phyloP scores from a whole-genome alignment of 35 echinoderm and acorn worm genomes.

The Anneissia japonica region DNA sequence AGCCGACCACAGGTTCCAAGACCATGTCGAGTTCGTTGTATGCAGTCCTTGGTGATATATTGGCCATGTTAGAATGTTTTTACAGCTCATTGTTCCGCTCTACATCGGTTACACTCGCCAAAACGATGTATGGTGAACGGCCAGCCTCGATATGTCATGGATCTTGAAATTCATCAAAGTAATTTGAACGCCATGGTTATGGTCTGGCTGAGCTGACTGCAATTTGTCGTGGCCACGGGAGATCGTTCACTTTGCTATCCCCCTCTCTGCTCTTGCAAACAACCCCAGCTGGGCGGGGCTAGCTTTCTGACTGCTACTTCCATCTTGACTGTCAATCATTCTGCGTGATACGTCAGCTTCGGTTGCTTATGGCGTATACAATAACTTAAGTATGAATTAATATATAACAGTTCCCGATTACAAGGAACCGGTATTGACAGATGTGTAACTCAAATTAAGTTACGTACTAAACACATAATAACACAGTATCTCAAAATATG shows the following conservation, averaged over 20 bases:
- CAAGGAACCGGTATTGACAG: not conserved
- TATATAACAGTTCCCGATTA: not conserved
- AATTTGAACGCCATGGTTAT: conserved; percentile 1
- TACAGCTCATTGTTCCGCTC: not conserved
- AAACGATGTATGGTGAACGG: not conserved
- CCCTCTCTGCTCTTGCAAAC: not conserved
- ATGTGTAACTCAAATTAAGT: not conserved
- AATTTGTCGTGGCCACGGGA: not conserved
- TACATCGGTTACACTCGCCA: not conserved
- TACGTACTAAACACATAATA: not conserved
- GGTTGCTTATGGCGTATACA: not conserved
- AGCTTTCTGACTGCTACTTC: not conserved
- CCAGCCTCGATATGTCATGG: not conserved
- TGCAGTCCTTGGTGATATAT: not conserved
- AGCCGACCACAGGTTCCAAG: not conserved
- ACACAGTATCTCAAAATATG: not conserved
- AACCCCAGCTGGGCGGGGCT: not conserved
- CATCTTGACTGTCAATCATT: not conserved
- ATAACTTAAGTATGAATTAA: not conserved
- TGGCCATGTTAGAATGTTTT: not conserved
- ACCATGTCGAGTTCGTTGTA: not conserved
- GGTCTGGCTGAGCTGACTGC: not conserved
- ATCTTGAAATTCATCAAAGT: not conserved
- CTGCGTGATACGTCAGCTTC: not conserved
- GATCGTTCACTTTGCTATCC: not conserved